Evolutionary conservation across 2,113 vertebrate genomes (phyloP), one percentile per base, ranked within the genome.

Genomic region (Petaurus breviceps): DNA sequence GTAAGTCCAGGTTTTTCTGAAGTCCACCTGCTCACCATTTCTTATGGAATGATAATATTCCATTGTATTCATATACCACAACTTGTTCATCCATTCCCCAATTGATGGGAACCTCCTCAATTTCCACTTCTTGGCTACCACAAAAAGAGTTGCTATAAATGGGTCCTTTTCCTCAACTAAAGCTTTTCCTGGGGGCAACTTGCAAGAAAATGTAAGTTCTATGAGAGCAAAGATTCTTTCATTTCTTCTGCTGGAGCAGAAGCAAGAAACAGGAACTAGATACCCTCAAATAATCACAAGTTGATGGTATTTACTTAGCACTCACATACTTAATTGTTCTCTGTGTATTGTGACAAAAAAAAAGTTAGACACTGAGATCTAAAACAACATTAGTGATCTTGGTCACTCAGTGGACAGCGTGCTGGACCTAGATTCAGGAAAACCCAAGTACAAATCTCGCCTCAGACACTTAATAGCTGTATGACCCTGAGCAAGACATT

Each of bases 201-300:
- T 23, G n/a, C n/a, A 84, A 84, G 68, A 84, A 84, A 43, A 77
- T 77, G 37, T 77, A n/a, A n/a, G 14, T 11, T 77, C 31, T n/a
- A 77, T n/a, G 61, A 77, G 6, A 16, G 14, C 31, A 77, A 77
- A 14, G 31, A 77, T 77, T 25, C 11, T 92, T 91, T 92, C 46
- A 23, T 94, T 43, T 31, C 23, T 94, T 95, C 46, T 94, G 28
- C 94, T 90, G 93, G 25, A 51, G 89, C n/a, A 95, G 10, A 91
- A 93, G 25, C 37, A 43, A 92, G 93, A 84, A 93, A 57, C 90
- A 92, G 93, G 51, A 51, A 96, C 12, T 89, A 94, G 43, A 24
- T 51, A 94, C 43, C 90, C 95, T 14, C 94, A 93, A n/a, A 52
- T 92, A 93, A 53, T 94, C 14, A 95, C 51, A 49, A 92, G 37